Conservation (phyloP, 2,888 invertebrate genomes). For the Aporophyla lueneburgensis region DNA sequence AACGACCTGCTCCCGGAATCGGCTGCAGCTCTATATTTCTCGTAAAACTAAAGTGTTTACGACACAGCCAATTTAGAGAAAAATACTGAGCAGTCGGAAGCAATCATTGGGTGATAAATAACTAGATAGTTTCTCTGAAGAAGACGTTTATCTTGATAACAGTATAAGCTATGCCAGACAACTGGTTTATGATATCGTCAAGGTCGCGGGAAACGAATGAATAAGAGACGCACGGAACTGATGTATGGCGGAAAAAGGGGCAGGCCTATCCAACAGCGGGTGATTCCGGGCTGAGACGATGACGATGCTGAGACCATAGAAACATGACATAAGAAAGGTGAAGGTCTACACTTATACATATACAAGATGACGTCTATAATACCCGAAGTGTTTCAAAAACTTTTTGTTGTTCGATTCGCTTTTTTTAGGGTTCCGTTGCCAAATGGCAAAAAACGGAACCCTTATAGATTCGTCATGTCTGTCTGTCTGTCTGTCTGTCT, state of each 20-base stretch:
- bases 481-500: too few species aligned
- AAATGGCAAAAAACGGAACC: too few species aligned
- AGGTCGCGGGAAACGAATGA: too few species aligned
- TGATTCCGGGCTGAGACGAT: too few species aligned
- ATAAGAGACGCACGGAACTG: too few species aligned
- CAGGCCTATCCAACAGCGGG: too few species aligned
- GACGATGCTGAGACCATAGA: too few species aligned
- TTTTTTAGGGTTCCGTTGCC: too few species aligned
- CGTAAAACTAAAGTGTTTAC: conserved; percentile 63
- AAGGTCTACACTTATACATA: background rate
- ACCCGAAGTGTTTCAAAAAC: background rate
- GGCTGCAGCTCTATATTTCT: conserved; percentile 41
- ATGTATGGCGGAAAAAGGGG: too few species aligned
- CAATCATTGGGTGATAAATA: conserved; percentile 9
- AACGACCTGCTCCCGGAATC: conserved; percentile 50
- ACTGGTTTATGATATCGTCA: too few species aligned
- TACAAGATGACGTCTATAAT: background rate
- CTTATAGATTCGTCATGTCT: too few species aligned
- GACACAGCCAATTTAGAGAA: conserved; percentile 30
- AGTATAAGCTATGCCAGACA: background rate
- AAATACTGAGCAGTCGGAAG: conserved; percentile 31
- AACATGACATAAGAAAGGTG: background rate
- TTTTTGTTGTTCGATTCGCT: too few species aligned
- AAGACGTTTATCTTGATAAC: background rate
- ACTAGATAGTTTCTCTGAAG: background rate